Conservation (phyloP, 2,888 invertebrate genomes). For the Rosalia funebris region DNA sequence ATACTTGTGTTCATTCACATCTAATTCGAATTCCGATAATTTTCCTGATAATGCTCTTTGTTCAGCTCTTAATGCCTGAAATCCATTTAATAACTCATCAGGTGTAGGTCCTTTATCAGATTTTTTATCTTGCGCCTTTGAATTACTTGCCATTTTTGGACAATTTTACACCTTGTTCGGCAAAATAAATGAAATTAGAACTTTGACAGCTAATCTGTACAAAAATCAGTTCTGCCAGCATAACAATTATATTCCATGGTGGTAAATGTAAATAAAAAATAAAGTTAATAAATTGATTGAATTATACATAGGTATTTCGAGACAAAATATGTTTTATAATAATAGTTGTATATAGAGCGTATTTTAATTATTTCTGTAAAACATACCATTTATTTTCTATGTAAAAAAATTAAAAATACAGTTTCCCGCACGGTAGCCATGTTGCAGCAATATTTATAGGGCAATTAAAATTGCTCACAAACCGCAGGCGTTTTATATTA, state of each 20-base stretch:
- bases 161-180: conserved; percentile 15
- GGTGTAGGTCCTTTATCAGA: conserved; percentile 67
- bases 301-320: no score
- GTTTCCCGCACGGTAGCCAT: conserved; percentile 50
- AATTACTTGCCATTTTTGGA: conserved; percentile 61
- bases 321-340: no score
- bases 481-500: neutral
- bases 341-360: no score
- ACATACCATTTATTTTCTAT: no score
- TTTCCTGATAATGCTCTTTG: conserved; percentile 88
- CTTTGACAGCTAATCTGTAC: no score
- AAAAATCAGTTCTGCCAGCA: no score
- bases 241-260: no score
- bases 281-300: no score
- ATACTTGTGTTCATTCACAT: conserved; percentile 97
- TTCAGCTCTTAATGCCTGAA: conserved; percentile 87
- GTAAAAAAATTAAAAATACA: no score
- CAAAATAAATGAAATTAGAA: no score
- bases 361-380: no score
- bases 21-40: conserved; percentile 92
- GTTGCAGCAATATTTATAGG: conserved; percentile 50
- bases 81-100: conserved; percentile 87
- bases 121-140: conserved; percentile 61
- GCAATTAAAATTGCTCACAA: conserved; percentile 49
- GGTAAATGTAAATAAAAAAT: no score